phyloP scores from a whole-genome alignment of 2,113 vertebrate species.

The Bostrychus sinensis region DNA sequence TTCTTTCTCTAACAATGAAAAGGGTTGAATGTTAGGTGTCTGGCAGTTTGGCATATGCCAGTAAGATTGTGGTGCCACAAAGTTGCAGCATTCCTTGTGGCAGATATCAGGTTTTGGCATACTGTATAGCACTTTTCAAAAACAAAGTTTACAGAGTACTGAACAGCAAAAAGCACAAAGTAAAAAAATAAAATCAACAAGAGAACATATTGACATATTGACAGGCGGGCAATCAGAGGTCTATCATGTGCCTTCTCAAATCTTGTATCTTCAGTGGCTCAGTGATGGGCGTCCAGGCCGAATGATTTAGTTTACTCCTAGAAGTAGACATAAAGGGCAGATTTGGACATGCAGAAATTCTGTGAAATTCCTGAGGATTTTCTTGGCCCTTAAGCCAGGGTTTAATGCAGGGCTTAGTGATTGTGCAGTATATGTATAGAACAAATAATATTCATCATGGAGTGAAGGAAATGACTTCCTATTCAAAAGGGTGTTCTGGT shows the following conservation, averaged over 20 bases:
- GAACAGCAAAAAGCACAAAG: too few species aligned
- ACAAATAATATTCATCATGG: not conserved
- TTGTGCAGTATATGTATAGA: not conserved
- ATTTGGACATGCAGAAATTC: slow-evolving; percentile 1
- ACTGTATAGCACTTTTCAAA: too few species aligned
- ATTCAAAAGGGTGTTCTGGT: not conserved
- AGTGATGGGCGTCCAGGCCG: slow-evolving; percentile 5
- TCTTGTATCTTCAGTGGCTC: slow-evolving; percentile 2
- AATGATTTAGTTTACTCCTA: slow-evolving; percentile 5
- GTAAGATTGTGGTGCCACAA: too few species aligned
- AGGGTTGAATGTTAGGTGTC: too few species aligned
- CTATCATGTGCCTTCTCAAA: slow-evolving; percentile 3
- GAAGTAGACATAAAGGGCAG: slow-evolving; percentile 8
- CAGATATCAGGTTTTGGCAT: too few species aligned
- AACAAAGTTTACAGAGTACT: too few species aligned
- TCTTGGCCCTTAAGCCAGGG: not conserved
- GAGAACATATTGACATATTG: too few species aligned
- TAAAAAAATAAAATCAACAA: too few species aligned
- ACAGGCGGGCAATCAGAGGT: too few species aligned
- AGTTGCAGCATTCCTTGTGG: too few species aligned
- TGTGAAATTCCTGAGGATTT: slow-evolving; percentile 1
- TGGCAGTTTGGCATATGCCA: too few species aligned
- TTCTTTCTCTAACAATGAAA: too few species aligned
- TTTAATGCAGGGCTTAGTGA: not conserved
- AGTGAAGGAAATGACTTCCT: not conserved